Conservation (phyloP, 2,888 invertebrate genomes). For the Andrena haemorrhoa region DNA sequence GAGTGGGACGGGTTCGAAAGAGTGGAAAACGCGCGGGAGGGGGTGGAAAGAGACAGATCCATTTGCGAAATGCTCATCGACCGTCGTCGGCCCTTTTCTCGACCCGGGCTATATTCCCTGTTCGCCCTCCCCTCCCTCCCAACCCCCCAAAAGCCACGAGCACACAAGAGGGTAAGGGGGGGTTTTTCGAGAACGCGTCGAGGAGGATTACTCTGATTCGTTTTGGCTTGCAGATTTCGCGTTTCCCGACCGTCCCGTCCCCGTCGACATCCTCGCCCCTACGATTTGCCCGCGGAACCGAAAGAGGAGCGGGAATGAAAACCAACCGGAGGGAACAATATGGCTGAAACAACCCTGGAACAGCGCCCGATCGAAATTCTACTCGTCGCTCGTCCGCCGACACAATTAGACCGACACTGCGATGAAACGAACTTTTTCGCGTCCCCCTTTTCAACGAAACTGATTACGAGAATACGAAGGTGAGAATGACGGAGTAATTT, state of each 20-base stretch:
- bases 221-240: conserved; percentile 84
- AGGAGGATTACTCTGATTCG: conserved; percentile 84
- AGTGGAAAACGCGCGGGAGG: conserved; percentile 41
- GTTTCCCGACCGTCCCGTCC: conserved; percentile 66
- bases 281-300: conserved; percentile 39
- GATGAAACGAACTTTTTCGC: background rate
- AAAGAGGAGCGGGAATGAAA: conserved; percentile 26
- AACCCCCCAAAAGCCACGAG: conserved; percentile 14
- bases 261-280: conserved; percentile 53
- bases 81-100: conserved; percentile 73
- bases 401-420: conserved; percentile 13
- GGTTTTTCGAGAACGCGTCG: conserved; percentile 80
- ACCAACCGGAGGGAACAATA: conserved; percentile 38
- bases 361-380: conserved; percentile 18
- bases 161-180: conserved; percentile 55
- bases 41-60: conserved; percentile 75
- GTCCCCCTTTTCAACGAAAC: background rate
- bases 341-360: conserved; percentile 23
- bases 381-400: background rate
- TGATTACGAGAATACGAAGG: no score
- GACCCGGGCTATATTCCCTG: conserved; percentile 61
- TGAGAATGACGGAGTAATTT: no score
- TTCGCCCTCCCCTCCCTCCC: background rate
- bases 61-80: conserved; percentile 84
- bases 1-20: conserved; percentile 1